Conservation (phyloP, 1,140 invertebrate genomes). For the Drosophila ohnishii region DNA sequence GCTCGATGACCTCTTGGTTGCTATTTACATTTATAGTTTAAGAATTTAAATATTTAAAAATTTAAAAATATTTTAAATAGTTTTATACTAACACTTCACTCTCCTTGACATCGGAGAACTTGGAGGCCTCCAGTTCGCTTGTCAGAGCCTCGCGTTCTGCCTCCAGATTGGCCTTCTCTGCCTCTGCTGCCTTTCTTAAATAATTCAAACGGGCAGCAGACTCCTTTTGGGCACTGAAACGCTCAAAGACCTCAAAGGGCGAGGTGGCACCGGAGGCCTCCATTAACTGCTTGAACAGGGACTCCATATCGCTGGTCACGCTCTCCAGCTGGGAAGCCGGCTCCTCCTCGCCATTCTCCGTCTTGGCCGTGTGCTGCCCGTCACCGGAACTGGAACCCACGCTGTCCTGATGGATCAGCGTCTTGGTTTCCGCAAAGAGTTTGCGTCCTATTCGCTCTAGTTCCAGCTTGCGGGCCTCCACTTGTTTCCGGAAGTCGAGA, state of each 20-base stretch:
- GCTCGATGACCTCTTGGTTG: constrained; percentile 87
- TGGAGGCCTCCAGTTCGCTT: constrained; percentile 88
- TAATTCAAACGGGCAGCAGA: constrained; percentile 87
- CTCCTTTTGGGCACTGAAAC: constrained; percentile 88
- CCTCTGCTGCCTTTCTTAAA: constrained; percentile 87
- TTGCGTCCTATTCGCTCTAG: constrained; percentile 88
- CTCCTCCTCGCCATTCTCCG: constrained; percentile 83
- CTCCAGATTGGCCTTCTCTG: constrained; percentile 89
- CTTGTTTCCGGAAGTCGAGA: constrained; percentile 86
- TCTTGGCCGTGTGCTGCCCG: constrained; percentile 83
- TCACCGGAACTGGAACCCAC: constrained; percentile 84
- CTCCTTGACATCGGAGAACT: constrained; percentile 91
- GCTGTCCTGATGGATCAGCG: constrained; percentile 84
- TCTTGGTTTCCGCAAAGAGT: constrained; percentile 85
- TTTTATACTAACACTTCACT: constrained; percentile 88
- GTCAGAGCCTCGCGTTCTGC: constrained; percentile 87
- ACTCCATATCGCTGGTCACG: constrained; percentile 85
- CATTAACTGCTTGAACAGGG: constrained; percentile 88
- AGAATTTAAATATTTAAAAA: background rate
- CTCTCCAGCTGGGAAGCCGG: constrained; percentile 74
- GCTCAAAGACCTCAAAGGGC: constrained; percentile 88
- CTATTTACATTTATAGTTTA: constrained; percentile 77
- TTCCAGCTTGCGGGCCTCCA: constrained; percentile 87
- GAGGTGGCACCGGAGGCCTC: constrained; percentile 90
- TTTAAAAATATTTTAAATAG: background rate